These are phyloP conservation scores for Drosophila yakuba DNA, from an alignment of 1,140 invertebrate species.

Conservation along the genomic window DNA sequence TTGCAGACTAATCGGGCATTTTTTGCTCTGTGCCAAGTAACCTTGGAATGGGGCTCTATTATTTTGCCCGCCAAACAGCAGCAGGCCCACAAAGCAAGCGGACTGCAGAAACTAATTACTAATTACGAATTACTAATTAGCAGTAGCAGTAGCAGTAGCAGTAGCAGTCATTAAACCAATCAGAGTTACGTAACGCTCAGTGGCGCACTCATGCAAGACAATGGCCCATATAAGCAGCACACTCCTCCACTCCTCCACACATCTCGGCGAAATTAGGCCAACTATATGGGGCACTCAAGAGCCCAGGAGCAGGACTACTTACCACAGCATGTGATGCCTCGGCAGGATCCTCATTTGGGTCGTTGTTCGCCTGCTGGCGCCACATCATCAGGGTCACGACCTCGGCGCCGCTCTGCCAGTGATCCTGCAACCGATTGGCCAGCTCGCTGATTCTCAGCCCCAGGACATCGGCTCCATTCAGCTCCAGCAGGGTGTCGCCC, in stretches of 20 bases:
- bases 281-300: not conserved
- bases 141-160: constrained; percentile 1
- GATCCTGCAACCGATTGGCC: constrained; percentile 72
- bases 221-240: constrained; percentile 47
- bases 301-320: constrained; percentile 20
- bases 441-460: constrained; percentile 83
- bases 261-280: constrained; percentile 8
- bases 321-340: constrained; percentile 71
- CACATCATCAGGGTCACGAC: constrained; percentile 77
- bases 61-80: constrained; percentile 1
- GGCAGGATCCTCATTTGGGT: constrained; percentile 41
- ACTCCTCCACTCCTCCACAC: not conserved
- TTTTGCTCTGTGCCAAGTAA: not conserved
- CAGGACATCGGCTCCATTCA: constrained; percentile 82
- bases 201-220: constrained; percentile 39
- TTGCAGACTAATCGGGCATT: constrained; percentile 1
- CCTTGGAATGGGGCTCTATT: constrained; percentile 4
- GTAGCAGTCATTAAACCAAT: constrained; percentile 42
- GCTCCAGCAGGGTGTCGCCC: constrained; percentile 84
- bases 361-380: constrained; percentile 58
- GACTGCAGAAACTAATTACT: constrained; percentile 46
- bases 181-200: constrained; percentile 51
- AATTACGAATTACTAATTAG: constrained; percentile 58
- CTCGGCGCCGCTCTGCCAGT: constrained; percentile 78
- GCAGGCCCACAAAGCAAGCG: constrained; percentile 33